phyloP scores from a whole-genome alignment of 1,140 invertebrate genomes.

The Heliconius congener region DNA sequence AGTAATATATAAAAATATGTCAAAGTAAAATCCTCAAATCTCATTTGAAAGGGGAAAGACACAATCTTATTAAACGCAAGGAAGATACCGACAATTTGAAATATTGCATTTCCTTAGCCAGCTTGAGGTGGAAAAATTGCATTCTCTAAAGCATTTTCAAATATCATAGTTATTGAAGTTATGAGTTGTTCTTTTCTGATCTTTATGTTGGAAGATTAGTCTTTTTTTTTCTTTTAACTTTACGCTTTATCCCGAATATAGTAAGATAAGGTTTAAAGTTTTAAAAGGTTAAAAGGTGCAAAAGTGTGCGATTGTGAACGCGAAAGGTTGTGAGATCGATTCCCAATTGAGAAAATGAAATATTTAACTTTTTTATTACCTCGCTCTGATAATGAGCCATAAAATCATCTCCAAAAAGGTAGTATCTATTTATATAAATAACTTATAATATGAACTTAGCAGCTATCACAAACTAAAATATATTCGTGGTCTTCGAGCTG shows the following conservation, averaged over 20 bases:
- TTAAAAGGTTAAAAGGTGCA: no score
- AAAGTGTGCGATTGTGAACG: no score
- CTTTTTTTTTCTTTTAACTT: background rate
- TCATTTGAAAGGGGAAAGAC: background rate
- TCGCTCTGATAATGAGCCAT: no score
- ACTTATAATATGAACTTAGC: no score
- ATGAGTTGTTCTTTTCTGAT: background rate
- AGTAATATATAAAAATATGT: background rate
- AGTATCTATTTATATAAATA: no score
- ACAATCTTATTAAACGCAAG: slow-evolving; percentile 1
- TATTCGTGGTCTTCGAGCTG: no score
- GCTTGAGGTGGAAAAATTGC: slow-evolving; percentile 1
- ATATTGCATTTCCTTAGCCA: slow-evolving; percentile 10
- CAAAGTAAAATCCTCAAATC: background rate
- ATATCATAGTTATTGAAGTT: slow-evolving; percentile 14
- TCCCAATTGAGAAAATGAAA: no score
- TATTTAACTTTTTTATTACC: no score
- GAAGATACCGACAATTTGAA: slow-evolving; percentile 10
- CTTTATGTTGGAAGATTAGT: background rate
- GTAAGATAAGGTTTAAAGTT: background rate
- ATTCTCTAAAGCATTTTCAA: slow-evolving; percentile 4
- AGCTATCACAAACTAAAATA: no score
- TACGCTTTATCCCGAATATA: background rate
- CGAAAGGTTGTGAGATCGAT: background rate
- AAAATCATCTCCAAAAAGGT: no score